Base-by-base conservation (phyloP, 1,140 invertebrate species). In the Delia radicum region DNA sequence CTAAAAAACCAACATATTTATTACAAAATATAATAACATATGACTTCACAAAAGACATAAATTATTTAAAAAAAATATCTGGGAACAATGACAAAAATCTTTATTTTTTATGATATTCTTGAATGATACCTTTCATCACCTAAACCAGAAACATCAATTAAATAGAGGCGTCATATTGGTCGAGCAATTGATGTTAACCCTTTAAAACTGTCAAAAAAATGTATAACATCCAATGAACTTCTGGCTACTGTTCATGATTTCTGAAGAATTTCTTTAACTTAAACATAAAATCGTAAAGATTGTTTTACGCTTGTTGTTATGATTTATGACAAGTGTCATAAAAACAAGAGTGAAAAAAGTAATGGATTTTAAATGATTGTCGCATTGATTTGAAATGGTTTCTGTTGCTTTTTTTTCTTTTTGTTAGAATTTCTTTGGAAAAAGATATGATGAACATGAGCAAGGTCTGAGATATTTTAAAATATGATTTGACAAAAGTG, bases 401-500 rank as follows among this genome's bases (percentile, higher is more conserved):
- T 15, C 48, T 55, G 18, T 7, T 33, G 33, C 13, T 6, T n/a
- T 48, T 48, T 48, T 13, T 48, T 18, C 0, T 55, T 55, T 55
- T 21, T 55, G n/a, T 55, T 55, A 55, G 10, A 55, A 55, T 55
- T 55, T 55, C 48, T 10, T 4, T 12, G 26, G 62, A 65, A 15
- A 65, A 28, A 63, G 15, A 21, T 5, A 15, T 18, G 48, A 21
- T 55, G 48, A 21, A 21, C n/a, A 15, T 55, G 48, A 21, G 3
- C 1, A 18, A 18, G 48, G 10, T 42, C n/a, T 24, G 18, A 6
- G 18, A n/a, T n/a, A 55, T 55, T 55, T 55, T 55, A 55, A 65
- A 65, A 65, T 67, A 67, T 67, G 63, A 67, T 67, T 67, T 67
- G 63, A 67, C 63, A 67, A 69, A 21, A 69, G 37, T 33, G n/a